Percentiles rank a stretch among this genome's conserved stretches.
phyloP scores from a whole-genome alignment of 2,113 vertebrate genomes.

The Etia nguti region DNA sequence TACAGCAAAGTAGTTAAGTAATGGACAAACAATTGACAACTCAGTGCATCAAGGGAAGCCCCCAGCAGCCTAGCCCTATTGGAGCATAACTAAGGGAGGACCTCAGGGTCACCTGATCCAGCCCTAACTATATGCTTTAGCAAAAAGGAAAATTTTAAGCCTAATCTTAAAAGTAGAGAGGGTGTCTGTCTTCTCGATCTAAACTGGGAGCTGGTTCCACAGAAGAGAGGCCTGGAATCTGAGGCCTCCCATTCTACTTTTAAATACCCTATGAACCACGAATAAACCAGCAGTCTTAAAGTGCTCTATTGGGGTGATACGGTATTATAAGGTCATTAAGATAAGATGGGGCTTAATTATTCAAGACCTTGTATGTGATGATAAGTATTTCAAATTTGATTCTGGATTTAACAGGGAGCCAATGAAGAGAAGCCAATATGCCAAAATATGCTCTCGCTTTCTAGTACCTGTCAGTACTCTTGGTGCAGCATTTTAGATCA shows the following conservation, averaged over 20 bases:
- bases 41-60: background rate
- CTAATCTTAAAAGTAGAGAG: rapidly evolving
- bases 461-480: background rate
- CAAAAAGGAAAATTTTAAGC: background rate
- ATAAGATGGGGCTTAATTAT: too few species aligned
- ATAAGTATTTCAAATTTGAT: background rate
- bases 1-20: background rate
- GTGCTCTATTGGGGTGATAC: background rate
- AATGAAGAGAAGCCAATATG: background rate
- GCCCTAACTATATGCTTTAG: background rate
- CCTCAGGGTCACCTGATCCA: background rate
- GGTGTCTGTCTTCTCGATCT: background rate
- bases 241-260: background rate
- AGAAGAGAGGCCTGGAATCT: background rate
- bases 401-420: background rate
- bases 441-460: background rate
- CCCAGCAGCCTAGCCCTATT: background rate
- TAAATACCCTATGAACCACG: rapidly evolving
- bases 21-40: background rate
- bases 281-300: background rate
- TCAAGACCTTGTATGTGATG: too few species aligned
- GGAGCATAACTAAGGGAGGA: background rate
- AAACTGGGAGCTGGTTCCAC: background rate
- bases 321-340: background rate
- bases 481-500: background rate